phyloP scores from a whole-genome alignment of 2,888 invertebrate genomes.

The Pterobdella sp. region DNA sequence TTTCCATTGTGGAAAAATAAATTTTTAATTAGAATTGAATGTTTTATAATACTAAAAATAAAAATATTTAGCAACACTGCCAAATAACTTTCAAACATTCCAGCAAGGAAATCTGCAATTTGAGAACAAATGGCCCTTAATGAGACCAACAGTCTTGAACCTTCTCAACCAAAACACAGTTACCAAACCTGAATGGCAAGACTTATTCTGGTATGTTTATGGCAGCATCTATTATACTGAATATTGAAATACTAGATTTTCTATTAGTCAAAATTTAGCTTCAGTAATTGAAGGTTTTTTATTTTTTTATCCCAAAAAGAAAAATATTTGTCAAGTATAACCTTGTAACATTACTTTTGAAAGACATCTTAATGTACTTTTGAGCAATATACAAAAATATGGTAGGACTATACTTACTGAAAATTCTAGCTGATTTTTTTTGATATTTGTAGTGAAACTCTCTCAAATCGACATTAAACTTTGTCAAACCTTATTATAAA shows the following conservation, averaged over 20 bases:
- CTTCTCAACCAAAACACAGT: conserved; percentile 87
- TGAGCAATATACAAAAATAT: too few species aligned
- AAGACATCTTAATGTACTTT: too few species aligned
- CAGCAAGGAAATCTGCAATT: conserved; percentile 59
- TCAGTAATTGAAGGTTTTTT: not conserved
- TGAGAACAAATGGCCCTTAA: conserved; percentile 92
- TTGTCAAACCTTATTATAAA: too few species aligned
- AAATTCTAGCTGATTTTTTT: too few species aligned
- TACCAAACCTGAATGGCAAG: conserved; percentile 90
- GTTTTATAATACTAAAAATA: not conserved
- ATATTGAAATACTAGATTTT: too few species aligned
- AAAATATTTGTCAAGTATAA: not conserved
- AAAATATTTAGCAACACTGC: not conserved
- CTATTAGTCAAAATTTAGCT: too few species aligned
- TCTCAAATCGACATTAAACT: too few species aligned
- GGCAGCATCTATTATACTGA: too few species aligned
- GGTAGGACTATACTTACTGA: too few species aligned
- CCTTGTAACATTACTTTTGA: too few species aligned
- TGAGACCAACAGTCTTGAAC: conserved; percentile 86
- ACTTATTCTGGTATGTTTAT: conserved; percentile 67
- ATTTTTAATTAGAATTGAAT: not conserved
- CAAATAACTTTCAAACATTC: conserved; percentile 12
- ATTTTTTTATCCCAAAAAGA: conserved; percentile 3
- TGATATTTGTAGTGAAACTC: too few species aligned
- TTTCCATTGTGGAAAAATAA: too few species aligned